These are phyloP conservation scores for Daubentonia madagascariensis DNA, from an alignment of 2,113 vertebrate genomes.

Conservation along the genomic window DNA sequence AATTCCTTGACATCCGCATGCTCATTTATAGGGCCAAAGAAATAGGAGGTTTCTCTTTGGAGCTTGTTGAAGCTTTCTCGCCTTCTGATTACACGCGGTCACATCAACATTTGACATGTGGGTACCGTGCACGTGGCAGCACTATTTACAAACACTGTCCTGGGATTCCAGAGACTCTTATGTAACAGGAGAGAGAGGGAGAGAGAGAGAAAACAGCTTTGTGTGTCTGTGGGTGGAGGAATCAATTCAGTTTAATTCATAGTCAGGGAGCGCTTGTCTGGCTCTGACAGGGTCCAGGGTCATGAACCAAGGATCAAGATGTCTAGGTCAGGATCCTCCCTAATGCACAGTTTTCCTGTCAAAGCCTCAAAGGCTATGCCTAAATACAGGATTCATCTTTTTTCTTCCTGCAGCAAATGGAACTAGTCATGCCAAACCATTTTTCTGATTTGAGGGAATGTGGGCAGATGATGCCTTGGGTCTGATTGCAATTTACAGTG, in stretches of 20 bases:
- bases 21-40: background rate
- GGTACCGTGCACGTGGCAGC: background rate
- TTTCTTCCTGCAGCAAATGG: background rate
- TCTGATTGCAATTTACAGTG: background rate
- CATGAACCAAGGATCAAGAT: constrained; percentile 50
- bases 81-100: background rate
- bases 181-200: background rate
- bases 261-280: background rate
- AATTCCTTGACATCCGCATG: background rate
- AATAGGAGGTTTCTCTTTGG: background rate
- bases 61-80: background rate
- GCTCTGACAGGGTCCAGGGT: constrained; percentile 37
- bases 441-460: background rate
- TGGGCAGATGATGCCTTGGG: background rate
- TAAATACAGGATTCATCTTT: too few species aligned
- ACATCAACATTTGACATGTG: constrained; percentile 50
- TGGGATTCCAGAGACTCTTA: constrained; percentile 38
- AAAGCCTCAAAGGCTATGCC: background rate
- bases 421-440: too few species aligned
- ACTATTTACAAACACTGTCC: constrained; percentile 80
- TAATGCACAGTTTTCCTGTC: background rate
- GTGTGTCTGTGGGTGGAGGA: background rate
- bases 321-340: background rate
- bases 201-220: background rate
- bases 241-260: constrained; percentile 16